These are phyloP conservation scores for Erebia palarica DNA, from an alignment of 2,888 invertebrate species.

Conservation along the genomic window DNA sequence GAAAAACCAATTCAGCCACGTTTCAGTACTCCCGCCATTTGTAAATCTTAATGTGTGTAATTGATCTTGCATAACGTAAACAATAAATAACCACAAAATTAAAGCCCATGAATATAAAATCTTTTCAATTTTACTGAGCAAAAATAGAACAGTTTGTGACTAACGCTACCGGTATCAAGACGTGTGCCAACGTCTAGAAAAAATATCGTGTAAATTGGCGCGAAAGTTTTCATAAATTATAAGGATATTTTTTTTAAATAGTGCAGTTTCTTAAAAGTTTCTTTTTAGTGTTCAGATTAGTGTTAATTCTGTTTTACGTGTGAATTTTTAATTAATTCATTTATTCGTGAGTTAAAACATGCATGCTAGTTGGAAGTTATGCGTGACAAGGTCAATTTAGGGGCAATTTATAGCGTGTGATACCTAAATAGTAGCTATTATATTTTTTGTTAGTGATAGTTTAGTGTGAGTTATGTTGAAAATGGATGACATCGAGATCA, in stretches of 20 bases:
- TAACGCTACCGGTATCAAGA: constrained; percentile 56
- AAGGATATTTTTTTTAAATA: constrained; percentile 27
- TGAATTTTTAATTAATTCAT: constrained; percentile 26
- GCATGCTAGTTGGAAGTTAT: constrained; percentile 48
- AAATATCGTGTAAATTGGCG: constrained; percentile 51
- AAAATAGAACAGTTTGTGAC: constrained; percentile 75
- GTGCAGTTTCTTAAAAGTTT: constrained; percentile 37
- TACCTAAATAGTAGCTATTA: constrained; percentile 38
- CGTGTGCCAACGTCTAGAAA: constrained; percentile 52
- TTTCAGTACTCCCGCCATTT: not conserved
- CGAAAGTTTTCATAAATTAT: constrained; percentile 47
- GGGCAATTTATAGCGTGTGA: constrained; percentile 48
- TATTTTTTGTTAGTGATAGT: not conserved
- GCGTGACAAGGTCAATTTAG: constrained; percentile 54
- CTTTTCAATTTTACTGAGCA: constrained; percentile 58
- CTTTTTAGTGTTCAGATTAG: constrained; percentile 25
- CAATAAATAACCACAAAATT: constrained; percentile 46
- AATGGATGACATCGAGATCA: constrained; percentile 54
- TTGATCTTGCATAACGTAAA: constrained; percentile 41
- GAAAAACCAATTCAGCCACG: not conserved
- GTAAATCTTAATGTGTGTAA: constrained; percentile 31
- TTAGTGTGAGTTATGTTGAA: constrained; percentile 24
- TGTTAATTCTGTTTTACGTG: not conserved
- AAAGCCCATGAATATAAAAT: constrained; percentile 55
- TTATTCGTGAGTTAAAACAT: constrained; percentile 38